Evolutionary conservation across 2,888 invertebrate genomes (phyloP).

Genomic region (Lithodes maja): DNA sequence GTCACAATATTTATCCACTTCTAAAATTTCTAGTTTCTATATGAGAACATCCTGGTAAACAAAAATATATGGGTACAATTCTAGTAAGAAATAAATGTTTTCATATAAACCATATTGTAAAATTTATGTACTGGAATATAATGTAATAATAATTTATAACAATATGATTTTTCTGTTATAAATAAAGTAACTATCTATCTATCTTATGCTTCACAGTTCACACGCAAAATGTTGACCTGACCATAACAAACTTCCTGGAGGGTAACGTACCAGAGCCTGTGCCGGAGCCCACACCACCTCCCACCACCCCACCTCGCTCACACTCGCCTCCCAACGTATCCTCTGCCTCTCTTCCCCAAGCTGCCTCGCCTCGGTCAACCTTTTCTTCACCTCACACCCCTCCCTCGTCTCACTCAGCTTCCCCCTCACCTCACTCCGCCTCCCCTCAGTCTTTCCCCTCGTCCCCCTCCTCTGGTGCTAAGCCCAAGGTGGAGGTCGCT

Average conservation of each 20-base stretch:
- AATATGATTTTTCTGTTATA: too few species aligned
- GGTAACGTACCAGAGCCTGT: conserved; percentile 80
- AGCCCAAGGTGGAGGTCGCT: conserved; percentile 26
- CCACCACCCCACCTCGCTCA: conserved; percentile 30
- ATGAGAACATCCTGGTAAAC: too few species aligned
- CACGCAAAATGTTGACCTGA: conserved; percentile 85
- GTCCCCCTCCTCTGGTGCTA: conserved; percentile 14
- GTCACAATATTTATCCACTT: too few species aligned
- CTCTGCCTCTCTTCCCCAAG: conserved; percentile 55
- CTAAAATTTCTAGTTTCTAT: too few species aligned
- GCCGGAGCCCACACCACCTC: conserved; percentile 60
- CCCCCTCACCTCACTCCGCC: background rate
- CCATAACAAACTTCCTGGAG: conserved; percentile 87
- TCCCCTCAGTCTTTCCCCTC: background rate
- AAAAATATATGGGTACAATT: too few species aligned
- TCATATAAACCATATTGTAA: too few species aligned
- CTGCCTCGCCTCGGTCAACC: conserved; percentile 56
- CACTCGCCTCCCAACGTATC: conserved; percentile 26
- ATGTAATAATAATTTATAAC: background rate
- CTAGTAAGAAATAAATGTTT: too few species aligned
- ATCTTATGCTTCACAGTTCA: conserved; percentile 77
- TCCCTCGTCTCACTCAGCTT: background rate
- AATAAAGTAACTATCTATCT: too few species aligned
- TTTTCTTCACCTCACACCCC: background rate
- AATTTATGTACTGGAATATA: background rate